Base-by-base conservation (phyloP, 2,888 invertebrate species). In the Monoplex corrugatus region DNA sequence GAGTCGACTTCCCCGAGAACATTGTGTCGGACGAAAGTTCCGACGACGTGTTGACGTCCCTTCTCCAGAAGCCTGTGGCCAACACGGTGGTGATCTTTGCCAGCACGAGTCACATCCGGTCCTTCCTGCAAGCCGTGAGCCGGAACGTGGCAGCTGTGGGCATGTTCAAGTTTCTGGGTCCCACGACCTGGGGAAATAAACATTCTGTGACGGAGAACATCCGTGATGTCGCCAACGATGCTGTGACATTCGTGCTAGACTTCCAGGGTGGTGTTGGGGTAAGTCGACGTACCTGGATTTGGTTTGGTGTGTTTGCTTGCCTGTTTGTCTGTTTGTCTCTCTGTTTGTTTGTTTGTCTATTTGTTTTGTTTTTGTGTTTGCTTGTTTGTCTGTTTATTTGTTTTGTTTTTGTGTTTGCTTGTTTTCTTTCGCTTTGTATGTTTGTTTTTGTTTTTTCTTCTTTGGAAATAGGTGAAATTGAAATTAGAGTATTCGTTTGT, bases 11-110 rank as follows among this genome's bases (percentile, higher is more conserved):
- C 86, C 92, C 92, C 2, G 93, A 94, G 84, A 92, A 92, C 43
- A 90, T 90, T 0, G 91, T 93, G 23, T 93, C 93, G 13, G 84
- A 89, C 6, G 93, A 94, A 86, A 93, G 92, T 38, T 94, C 95
- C 6, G 93, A 93, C 78, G 92, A 93, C 75, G 93, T 94, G 8
- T 93, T 95, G 0, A 90, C 92, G 0, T 38, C 40, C 0, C 92
- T 95, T 8, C 91, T 94, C 10, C 90, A 94, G 80, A 94, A 94
- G 86, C 94, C 94, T 0, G 91, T 93, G 10, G 95, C 95, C 8
- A 94, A 94, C 84, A 94, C 95, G 19, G 93, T 95, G 8, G 92
- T 95, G 16, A 91, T 94, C 10, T 95, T 95, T 91, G 93, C 95
- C 0, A 92, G 92, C 38, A 92, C 93, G 0, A 87, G 50, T 1